A percentile compares a stretch with the other conserved stretches of the same genome.
These are phyloP conservation scores for Lucifuga dentata DNA, from an alignment of 2,113 vertebrate genomes.

Conservation along the genomic window DNA sequence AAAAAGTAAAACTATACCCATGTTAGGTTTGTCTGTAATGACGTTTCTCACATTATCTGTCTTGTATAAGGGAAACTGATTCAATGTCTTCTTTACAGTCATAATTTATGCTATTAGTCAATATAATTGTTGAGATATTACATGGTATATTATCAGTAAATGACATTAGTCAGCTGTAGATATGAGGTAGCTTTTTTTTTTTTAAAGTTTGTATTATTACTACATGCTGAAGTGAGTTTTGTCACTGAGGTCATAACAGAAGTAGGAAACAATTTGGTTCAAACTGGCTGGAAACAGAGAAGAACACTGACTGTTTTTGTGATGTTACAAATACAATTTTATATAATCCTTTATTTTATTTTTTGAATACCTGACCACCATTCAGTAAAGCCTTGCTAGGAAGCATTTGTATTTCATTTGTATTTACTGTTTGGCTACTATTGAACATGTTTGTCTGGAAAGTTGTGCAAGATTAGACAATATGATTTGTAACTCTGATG, in stretches of 20 bases:
- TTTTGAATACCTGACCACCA: slow-evolving; percentile 46
- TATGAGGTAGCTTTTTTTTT: slow-evolving; percentile 61
- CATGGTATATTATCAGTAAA: slow-evolving; percentile 44
- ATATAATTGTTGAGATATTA: slow-evolving; percentile 36
- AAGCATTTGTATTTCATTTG: slow-evolving; percentile 11
- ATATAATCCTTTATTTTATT: slow-evolving; percentile 49
- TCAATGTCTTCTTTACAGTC: slow-evolving; percentile 35
- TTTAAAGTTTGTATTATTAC: slow-evolving; percentile 46
- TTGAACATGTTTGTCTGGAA: slow-evolving; percentile 7
- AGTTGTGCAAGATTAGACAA: neutral
- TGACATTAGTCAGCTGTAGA: slow-evolving; percentile 58
- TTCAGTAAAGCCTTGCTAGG: slow-evolving; percentile 65
- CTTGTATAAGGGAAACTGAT: slow-evolving; percentile 43
- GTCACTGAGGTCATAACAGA: slow-evolving; percentile 22
- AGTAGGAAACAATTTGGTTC: slow-evolving; percentile 27
- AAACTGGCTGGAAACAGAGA: slow-evolving; percentile 13
- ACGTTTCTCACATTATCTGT: slow-evolving; percentile 6
- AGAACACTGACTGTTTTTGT: slow-evolving; percentile 20
- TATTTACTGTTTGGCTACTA: slow-evolving; percentile 1
- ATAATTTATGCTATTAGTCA: slow-evolving; percentile 52
- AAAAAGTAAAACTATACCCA: no score
- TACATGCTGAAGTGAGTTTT: slow-evolving; percentile 25
- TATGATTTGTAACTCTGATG: neutral
- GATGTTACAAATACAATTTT: slow-evolving; percentile 55
- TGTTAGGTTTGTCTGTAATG: neutral